Evolutionary conservation across 2,797 vertebrate genomes (phyloP).

Genomic region (Halcyon smyrnensis): DNA sequence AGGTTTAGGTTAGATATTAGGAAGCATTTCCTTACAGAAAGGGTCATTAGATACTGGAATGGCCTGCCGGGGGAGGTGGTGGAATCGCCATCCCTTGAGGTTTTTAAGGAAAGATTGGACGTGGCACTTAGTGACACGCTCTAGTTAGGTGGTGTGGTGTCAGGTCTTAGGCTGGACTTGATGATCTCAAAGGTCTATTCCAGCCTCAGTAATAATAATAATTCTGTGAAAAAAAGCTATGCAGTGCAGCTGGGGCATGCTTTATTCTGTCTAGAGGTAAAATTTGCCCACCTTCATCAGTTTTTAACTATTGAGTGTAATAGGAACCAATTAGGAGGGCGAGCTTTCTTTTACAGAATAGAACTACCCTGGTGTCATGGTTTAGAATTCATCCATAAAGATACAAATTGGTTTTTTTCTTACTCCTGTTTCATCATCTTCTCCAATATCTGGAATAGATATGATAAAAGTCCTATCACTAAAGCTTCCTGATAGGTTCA

Average conservation of each 20-base stretch:
- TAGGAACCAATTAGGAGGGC: not conserved
- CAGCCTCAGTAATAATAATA: too few relatives aligned
- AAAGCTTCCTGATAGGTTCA: not conserved
- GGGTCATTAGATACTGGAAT: too few relatives aligned
- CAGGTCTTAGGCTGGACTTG: too few relatives aligned
- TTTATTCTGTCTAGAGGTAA: not conserved
- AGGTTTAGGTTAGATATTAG: too few relatives aligned
- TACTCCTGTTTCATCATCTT: not conserved
- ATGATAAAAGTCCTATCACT: not conserved
- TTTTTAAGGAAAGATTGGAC: too few relatives aligned
- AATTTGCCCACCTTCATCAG: not conserved
- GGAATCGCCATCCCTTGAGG: too few relatives aligned
- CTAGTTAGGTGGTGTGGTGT: too few relatives aligned
- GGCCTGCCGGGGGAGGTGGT: too few relatives aligned
- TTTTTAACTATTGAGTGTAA: not conserved
- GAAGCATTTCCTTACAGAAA: too few relatives aligned
- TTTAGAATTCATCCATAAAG: not conserved
- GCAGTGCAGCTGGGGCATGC: not conserved
- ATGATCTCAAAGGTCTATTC: too few relatives aligned
- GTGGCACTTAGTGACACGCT: too few relatives aligned
- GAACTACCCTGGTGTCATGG: not conserved
- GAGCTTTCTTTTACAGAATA: not conserved
- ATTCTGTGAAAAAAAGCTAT: not conserved
- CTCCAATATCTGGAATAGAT: not conserved
- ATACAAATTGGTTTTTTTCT: constrained; percentile 11